Evolutionary conservation across 2,113 vertebrate species (phyloP), one percentile per base, ranked within the genome.

Genomic region (Eurystomus gularis): DNA sequence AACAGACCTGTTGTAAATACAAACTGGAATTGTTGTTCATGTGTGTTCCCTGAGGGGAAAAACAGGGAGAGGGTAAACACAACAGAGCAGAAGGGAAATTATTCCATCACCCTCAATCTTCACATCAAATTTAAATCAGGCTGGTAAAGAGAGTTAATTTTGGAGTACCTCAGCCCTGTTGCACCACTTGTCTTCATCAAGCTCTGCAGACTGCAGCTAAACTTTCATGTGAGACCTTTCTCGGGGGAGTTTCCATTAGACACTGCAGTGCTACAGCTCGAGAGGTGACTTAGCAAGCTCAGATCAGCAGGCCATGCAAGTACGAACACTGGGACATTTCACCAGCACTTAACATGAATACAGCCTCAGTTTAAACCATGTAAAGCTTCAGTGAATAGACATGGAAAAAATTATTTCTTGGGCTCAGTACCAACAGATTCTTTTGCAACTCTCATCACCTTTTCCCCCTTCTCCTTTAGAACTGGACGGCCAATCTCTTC

Each of bases 21-120:
- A 65, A 44, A 61, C 29, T 49, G 58, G 58, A 14, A 24, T 9
- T 80, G 54, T 35, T 80, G 24, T 44, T 57, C 72, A 44, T 0
- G 1, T 28, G 35, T 40, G 61, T 11, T 93, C n/a, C 33, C 12
- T 0, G 0, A 40, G 40, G 39, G 85, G 66, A 58, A 55, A 86
- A 93, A 13, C 14, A 72, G 19, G 21, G 37, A 0, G 4, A 92
- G 35, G 33, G 49, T 37, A 93, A 95, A 86, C 58, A 88, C 20
- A 83, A 65, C 28, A 52, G 46, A 64, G 29, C 42, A 82, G 37
- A 40, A 35, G 57, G 18, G 65, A 87, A 69, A 71, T 77, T 17
- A 42, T 78, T 83, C 33, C 28, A 25, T 25, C 15, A 24, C 15
- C 29, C 8, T 58, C 33, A 57, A 11, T 68, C 35, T 77, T 58